Conservation (phyloP, 1,140 invertebrate genomes). For the Cydia strobilella region DNA sequence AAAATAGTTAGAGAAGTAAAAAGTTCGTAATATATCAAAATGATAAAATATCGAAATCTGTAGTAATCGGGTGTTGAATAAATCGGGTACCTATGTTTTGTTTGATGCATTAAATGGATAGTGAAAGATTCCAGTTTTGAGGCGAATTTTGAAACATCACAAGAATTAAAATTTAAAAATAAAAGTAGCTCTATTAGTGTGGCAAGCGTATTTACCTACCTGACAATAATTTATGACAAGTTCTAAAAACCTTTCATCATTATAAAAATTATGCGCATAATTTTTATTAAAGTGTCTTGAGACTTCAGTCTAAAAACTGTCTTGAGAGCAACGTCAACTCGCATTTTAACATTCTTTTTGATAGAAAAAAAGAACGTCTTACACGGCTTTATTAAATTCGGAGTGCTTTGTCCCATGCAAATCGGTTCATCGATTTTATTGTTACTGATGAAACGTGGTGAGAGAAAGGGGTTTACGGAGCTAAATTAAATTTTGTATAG, state of each 20-base stretch:
- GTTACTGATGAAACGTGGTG: constrained; percentile 39
- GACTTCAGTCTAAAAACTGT: constrained; percentile 19
- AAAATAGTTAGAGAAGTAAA: too few relatives aligned
- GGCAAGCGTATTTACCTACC: too few relatives aligned
- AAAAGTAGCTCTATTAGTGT: too few relatives aligned
- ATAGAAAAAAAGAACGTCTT: constrained; percentile 37
- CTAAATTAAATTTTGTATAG: constrained; percentile 12
- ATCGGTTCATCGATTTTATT: constrained; percentile 50
- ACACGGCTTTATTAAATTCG: constrained; percentile 49
- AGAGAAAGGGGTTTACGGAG: constrained; percentile 1
- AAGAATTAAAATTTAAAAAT: too few relatives aligned
- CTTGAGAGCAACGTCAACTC: constrained; percentile 8
- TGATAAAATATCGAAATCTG: too few relatives aligned
- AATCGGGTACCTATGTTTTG: too few relatives aligned
- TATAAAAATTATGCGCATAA: not conserved
- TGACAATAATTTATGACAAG: not conserved
- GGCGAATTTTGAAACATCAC: too few relatives aligned
- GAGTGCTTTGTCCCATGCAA: constrained; percentile 52
- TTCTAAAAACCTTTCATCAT: not conserved
- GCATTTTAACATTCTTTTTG: constrained; percentile 29
- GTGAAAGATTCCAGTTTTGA: too few relatives aligned
- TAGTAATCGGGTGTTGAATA: too few relatives aligned
- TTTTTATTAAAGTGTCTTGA: not conserved
- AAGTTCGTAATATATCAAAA: too few relatives aligned
- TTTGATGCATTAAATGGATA: too few relatives aligned